Base-by-base conservation (phyloP, 2,888 invertebrate genomes). In the Phragmatobia fuliginosa region DNA sequence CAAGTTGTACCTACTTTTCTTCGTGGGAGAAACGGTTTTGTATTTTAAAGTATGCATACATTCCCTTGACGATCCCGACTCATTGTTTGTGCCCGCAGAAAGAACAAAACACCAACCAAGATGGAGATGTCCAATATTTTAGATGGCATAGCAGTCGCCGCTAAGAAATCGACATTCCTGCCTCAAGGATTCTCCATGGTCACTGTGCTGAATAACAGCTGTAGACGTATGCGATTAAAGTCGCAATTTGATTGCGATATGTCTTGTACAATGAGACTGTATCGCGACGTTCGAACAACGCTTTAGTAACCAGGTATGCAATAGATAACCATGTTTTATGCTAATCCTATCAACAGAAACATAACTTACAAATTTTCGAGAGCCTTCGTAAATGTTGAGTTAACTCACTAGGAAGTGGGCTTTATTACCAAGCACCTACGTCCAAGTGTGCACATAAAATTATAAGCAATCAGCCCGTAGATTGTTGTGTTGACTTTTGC, bases 111-210 rank as follows among this genome's bases (percentile, higher is more conserved):
- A 87, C 85, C 90, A 91, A 87, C 89, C 90, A 88, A 94, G 94
- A 95, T 95, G 94, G 94, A 94, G 94, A 94, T 95, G 94, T 95
- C 94, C 94, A 94, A 95, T 95, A 95, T 95, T 95, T 95, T 94
- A 94, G 94, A 94, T 95, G 94, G 94, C 94, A 94, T 93, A 94
- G 94, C 94, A 93, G 90, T 94, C 92, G 91, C 90, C 89, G 94
- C 92, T 90, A 93, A 92, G 92, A 90, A 92, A 91, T 92, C 93
- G 91, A 89, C 92, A 94, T 94, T 95, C 93, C 90, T 88, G 85
- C 83, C 87, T 86, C 89, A 88, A 91, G 90, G 92, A 92, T 94
- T 91, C 90, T 80, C 84, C 74, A 73, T 80, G 75, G 81, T 73
- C 66, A 74, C 60, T 72, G 80, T 73, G 76, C 67, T 78, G 78